These are phyloP conservation scores for Murina feae DNA, from an alignment of 2,113 vertebrate genomes.

Conservation along the genomic window DNA sequence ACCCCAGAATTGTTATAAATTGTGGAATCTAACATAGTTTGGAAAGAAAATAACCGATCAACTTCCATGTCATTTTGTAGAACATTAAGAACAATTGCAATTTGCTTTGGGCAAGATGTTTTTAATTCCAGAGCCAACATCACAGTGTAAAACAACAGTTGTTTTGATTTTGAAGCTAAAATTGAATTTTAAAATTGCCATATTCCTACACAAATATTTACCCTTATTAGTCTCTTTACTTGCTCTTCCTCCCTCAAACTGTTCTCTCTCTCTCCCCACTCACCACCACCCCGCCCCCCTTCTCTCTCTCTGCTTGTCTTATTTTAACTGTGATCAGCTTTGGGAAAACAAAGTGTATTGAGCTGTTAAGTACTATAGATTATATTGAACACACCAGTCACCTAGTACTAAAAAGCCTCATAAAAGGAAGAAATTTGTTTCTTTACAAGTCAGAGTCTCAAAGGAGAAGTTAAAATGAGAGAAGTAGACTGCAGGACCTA, in stretches of 20 bases:
- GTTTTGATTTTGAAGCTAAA: neutral
- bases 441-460: constrained; percentile 6
- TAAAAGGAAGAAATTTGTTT: constrained; percentile 44
- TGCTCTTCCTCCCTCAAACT: neutral
- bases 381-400: constrained; percentile 23
- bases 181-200: neutral
- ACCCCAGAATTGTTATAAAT: rapidly evolving
- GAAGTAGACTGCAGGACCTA: neutral
- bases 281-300: no score
- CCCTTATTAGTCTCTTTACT: neutral
- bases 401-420: constrained; percentile 23
- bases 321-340: constrained; percentile 15
- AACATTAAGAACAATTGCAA: neutral
- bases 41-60: neutral
- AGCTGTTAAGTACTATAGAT: constrained; percentile 42
- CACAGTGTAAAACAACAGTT: neutral
- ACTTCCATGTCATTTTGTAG: neutral
- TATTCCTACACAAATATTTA: neutral
- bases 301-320: neutral
- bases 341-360: constrained; percentile 22
- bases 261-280: neutral
- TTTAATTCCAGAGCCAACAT: neutral
- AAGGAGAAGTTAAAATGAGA: neutral
- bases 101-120: neutral
- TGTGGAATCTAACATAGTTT: neutral